Conservation (phyloP, 92 coral and sea anemone genomes). For the Zoanthus solanderi region DNA sequence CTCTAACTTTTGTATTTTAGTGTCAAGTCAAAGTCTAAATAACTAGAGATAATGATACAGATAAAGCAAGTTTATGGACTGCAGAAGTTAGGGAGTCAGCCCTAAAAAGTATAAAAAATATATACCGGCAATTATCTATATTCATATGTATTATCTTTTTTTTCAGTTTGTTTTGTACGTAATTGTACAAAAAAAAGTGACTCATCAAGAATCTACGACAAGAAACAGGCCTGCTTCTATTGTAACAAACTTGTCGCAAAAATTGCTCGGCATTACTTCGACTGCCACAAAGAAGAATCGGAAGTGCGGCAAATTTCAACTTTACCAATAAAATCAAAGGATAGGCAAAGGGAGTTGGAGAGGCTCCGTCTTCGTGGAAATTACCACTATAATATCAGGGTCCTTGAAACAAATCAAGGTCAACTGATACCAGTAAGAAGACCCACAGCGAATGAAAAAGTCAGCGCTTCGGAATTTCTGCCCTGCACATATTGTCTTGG, state of each 20-base stretch:
- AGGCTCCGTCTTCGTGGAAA: constrained; percentile 23
- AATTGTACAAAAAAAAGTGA: not conserved
- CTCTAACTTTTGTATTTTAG: not conserved
- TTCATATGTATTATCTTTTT: not conserved
- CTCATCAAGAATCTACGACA: constrained; percentile 4
- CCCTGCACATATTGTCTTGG: not conserved
- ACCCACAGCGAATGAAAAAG: not conserved
- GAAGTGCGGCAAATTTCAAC: constrained; percentile 16
- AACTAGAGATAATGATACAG: not conserved
- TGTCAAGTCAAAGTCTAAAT: not conserved
- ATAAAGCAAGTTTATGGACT: not conserved
- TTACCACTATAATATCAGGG: constrained; percentile 40
- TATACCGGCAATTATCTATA: not conserved
- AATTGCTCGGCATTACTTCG: not conserved
- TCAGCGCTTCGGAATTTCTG: not conserved
- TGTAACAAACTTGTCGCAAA: not conserved
- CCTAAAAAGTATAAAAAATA: not conserved
- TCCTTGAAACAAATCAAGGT: constrained; percentile 7
- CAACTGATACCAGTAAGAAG: not conserved
- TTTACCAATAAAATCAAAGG: not conserved
- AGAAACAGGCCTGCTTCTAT: constrained; percentile 32
- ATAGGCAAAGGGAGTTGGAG: constrained; percentile 5
- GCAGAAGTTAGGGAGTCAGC: not conserved
- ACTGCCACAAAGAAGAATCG: constrained; percentile 12
- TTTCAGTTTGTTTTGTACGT: not conserved